Conservation (phyloP, 92 coral and sea anemone species). For the Desmophyllum pertusum region DNA sequence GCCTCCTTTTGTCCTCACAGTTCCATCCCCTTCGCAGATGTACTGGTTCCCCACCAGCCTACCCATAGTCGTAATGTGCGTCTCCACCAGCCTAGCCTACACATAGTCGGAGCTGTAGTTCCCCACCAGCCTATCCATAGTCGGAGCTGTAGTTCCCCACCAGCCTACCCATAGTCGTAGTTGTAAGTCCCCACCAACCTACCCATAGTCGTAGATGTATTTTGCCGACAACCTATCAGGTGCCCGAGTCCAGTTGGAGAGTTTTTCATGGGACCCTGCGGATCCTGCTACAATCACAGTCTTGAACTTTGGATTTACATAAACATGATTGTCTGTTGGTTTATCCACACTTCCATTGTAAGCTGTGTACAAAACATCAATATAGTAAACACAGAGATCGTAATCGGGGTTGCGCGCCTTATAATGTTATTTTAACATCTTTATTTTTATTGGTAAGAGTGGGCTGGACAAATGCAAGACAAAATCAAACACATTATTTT, state of each 20-base stretch:
- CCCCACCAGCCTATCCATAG: not conserved
- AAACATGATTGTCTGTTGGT: slow-evolving; percentile 63
- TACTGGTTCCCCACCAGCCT: not conserved
- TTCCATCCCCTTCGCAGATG: not conserved
- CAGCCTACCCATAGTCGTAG: not conserved
- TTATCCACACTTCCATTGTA: slow-evolving; percentile 67
- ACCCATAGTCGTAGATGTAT: slow-evolving; percentile 83
- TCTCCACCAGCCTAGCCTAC: slow-evolving; percentile 56
- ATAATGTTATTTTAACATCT: too few species aligned
- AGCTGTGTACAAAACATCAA: slow-evolving; percentile 26
- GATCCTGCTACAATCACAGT: slow-evolving; percentile 87
- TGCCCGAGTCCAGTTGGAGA: slow-evolving; percentile 74
- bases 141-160: not conserved
- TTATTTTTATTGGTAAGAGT: too few species aligned
- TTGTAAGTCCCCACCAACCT: slow-evolving; percentile 27
- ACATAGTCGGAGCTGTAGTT: slow-evolving; percentile 77
- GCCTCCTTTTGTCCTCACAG: not conserved
- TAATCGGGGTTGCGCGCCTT: too few species aligned
- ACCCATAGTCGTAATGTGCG: not conserved
- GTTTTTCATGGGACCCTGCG: slow-evolving; percentile 80
- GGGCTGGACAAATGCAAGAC: too few species aligned
- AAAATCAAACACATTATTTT: too few species aligned
- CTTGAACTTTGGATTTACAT: slow-evolving; percentile 78
- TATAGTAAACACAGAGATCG: not conserved
- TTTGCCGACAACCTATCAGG: slow-evolving; percentile 66